phyloP scores from a whole-genome alignment of 2,113 vertebrate genomes.

The Maccullochella peelii region DNA sequence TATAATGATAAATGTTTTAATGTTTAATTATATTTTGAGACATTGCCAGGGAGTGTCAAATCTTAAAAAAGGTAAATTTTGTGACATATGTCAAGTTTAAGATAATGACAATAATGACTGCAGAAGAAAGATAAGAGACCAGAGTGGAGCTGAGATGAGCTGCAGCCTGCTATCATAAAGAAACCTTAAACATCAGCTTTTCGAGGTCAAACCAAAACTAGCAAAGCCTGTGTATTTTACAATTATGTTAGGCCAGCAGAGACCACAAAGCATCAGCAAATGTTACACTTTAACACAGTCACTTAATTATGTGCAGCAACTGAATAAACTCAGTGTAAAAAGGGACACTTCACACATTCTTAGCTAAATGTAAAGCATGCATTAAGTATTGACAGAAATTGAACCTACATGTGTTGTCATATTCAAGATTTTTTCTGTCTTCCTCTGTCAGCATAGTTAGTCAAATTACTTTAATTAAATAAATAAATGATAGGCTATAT shows the following conservation, averaged over 20 bases:
- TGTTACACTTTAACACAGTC: not conserved
- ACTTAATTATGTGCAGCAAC: not conserved
- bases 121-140: conserved; percentile 66
- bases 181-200: conserved; percentile 44
- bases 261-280: not conserved
- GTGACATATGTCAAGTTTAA: conserved; percentile 40
- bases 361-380: not conserved
- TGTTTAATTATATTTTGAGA: not conserved
- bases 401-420: conserved; percentile 1
- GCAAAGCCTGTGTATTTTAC: not conserved
- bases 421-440: not conserved
- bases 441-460: not conserved
- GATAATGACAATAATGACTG: conserved; percentile 54
- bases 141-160: conserved; percentile 26
- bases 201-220: conserved; percentile 25
- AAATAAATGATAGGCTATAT: not conserved
- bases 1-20: not conserved
- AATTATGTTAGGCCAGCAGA: not conserved
- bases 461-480: not conserved
- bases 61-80: conserved; percentile 46
- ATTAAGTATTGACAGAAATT: no score
- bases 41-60: conserved; percentile 19
- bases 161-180: conserved; percentile 33
- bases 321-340: not conserved
- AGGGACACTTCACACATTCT: not conserved